Evolutionary conservation across 2,888 invertebrate genomes (phyloP).

Genomic region (Eupithecia inturbata): DNA sequence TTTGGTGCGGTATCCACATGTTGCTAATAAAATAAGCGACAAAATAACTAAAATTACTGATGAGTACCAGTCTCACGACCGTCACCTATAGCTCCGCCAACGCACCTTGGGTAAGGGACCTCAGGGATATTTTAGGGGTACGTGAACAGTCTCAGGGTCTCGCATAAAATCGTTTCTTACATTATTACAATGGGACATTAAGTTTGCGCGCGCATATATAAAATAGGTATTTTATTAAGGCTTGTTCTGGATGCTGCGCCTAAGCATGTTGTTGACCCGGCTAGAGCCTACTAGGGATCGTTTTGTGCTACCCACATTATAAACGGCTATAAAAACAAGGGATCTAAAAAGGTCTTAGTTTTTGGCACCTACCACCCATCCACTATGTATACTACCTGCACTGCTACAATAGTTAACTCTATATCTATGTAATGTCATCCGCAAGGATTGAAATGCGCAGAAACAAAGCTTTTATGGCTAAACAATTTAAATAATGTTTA

Average conservation of each 20-base stretch:
- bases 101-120: conserved; percentile 5
- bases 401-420: neutral
- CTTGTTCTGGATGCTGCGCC: conserved; percentile 29
- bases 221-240: conserved; percentile 40
- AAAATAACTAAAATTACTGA: neutral
- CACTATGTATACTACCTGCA: neutral
- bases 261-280: conserved; percentile 32
- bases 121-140: neutral
- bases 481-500: conserved; percentile 18
- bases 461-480: conserved; percentile 6
- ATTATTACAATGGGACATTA: conserved; percentile 44
- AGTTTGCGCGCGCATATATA: conserved; percentile 34
- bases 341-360: neutral
- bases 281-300: neutral
- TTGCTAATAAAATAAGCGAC: neutral
- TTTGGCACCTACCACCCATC: neutral
- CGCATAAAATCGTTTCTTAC: conserved; percentile 26
- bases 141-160: conserved; percentile 7
- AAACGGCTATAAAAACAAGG: neutral
- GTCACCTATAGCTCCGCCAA: neutral
- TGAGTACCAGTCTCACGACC: neutral
- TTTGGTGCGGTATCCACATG: neutral
- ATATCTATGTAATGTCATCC: neutral
- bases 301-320: conserved; percentile 7
- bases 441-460: conserved; percentile 1